Evolutionary conservation across 2,888 invertebrate species (phyloP).

Genomic region (Eledona agricola): DNA sequence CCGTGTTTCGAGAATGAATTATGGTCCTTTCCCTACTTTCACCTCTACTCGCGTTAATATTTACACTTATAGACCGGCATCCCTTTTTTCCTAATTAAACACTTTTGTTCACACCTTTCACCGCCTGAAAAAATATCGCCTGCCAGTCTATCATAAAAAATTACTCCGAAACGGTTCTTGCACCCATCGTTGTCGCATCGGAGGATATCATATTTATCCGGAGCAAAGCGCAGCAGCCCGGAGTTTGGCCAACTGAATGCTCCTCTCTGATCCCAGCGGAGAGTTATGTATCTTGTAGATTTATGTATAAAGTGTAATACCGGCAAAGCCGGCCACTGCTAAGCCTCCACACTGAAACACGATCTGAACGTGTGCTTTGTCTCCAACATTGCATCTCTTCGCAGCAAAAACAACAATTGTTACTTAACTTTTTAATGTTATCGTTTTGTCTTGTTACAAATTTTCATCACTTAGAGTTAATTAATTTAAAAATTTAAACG

Average conservation of each 20-base stretch:
- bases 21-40: slow-evolving; percentile 45
- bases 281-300: slow-evolving; percentile 63
- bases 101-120: slow-evolving; percentile 1
- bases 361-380: slow-evolving; percentile 56
- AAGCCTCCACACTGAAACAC: slow-evolving; percentile 55
- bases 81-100: slow-evolving; percentile 24
- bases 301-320: slow-evolving; percentile 63
- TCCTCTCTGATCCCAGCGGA: slow-evolving; percentile 57
- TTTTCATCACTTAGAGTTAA: too few species aligned
- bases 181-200: slow-evolving; percentile 15
- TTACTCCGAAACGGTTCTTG: slow-evolving; percentile 9
- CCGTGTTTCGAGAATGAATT: slow-evolving; percentile 50
- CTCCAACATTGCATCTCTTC: too few species aligned
- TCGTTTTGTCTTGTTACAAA: too few species aligned
- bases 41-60: slow-evolving; percentile 43
- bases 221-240: slow-evolving; percentile 29
- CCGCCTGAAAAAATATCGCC: neutral
- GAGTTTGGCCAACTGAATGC: slow-evolving; percentile 50
- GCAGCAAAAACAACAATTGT: too few species aligned
- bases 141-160: too few species aligned
- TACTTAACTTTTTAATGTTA: too few species aligned
- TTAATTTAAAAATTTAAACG: too few species aligned
- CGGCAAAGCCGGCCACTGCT: slow-evolving; percentile 53
- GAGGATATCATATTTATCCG: slow-evolving; percentile 35
- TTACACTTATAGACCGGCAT: slow-evolving; percentile 42